Conservation (phyloP, 2,888 invertebrate genomes). For the Drosophila tanythrix region DNA sequence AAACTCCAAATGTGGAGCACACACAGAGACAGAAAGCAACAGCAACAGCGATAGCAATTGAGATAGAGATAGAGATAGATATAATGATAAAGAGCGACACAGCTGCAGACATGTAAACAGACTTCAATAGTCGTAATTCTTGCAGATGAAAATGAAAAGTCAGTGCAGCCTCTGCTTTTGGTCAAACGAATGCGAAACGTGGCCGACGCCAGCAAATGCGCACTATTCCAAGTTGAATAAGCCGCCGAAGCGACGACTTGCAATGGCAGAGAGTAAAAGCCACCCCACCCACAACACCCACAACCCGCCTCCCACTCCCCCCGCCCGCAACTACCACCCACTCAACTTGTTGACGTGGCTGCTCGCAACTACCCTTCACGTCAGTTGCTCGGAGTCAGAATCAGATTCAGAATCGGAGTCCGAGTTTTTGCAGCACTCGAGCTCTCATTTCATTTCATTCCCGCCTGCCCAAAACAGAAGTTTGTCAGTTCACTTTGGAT, state of each 20-base stretch:
- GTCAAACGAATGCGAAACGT: conserved; percentile 52
- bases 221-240: conserved; percentile 44
- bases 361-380: conserved; percentile 55
- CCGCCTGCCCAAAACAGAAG: conserved; percentile 63
- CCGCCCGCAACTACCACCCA: conserved; percentile 20
- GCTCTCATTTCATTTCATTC: conserved; percentile 49
- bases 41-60: conserved; percentile 17
- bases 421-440: conserved; percentile 23
- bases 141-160: conserved; percentile 62
- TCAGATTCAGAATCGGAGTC: conserved; percentile 18
- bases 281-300: background rate
- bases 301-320: background rate
- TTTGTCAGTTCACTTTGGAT: conserved; percentile 32
- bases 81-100: conserved; percentile 13
- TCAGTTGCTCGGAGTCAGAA: conserved; percentile 50
- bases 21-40: conserved; percentile 24
- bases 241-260: conserved; percentile 16
- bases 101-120: conserved; percentile 32
- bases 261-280: conserved; percentile 8
- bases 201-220: conserved; percentile 20
- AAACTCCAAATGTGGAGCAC: conserved; percentile 68
- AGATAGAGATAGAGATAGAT: conserved; percentile 18
- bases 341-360: conserved; percentile 75
- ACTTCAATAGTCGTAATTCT: conserved; percentile 49
- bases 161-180: conserved; percentile 39